These are phyloP conservation scores for Okamejei kenojei DNA, from an alignment of 2,797 vertebrate genomes.

Conservation along the genomic window DNA sequence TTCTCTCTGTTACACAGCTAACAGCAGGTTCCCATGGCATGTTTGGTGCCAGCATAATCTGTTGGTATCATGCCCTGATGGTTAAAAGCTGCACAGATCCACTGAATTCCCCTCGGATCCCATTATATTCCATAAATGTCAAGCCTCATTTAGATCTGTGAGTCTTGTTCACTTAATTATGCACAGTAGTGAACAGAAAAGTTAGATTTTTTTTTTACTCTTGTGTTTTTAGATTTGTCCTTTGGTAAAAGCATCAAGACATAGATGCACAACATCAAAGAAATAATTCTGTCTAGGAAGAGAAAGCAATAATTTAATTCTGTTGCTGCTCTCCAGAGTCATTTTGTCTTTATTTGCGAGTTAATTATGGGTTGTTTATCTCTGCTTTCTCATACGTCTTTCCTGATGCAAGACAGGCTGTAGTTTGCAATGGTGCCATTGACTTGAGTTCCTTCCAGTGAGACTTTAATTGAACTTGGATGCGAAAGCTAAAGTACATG, in stretches of 20 bases:
- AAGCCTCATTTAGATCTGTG: slow-evolving; percentile 9
- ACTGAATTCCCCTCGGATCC: background rate
- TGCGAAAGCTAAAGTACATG: background rate
- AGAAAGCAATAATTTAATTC: background rate
- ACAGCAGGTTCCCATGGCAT: background rate
- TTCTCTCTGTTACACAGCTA: background rate
- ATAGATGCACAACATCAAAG: background rate
- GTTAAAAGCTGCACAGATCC: background rate
- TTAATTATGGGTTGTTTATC: background rate
- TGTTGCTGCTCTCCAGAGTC: background rate
- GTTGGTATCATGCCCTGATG: slow-evolving; percentile 3
- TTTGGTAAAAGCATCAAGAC: background rate
- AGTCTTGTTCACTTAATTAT: background rate
- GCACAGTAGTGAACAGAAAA: background rate
- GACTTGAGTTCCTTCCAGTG: background rate
- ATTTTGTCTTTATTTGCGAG: background rate
- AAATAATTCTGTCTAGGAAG: background rate
- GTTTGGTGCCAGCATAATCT: background rate
- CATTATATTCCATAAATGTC: slow-evolving; percentile 30
- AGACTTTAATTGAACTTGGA: background rate
- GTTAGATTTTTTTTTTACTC: background rate
- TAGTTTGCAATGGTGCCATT: background rate
- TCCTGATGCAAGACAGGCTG: background rate
- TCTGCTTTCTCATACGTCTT: background rate
- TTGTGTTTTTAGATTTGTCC: background rate